Evolutionary conservation across 2,113 vertebrate genomes (phyloP).

Genomic region (Taurulus bubalis): DNA sequence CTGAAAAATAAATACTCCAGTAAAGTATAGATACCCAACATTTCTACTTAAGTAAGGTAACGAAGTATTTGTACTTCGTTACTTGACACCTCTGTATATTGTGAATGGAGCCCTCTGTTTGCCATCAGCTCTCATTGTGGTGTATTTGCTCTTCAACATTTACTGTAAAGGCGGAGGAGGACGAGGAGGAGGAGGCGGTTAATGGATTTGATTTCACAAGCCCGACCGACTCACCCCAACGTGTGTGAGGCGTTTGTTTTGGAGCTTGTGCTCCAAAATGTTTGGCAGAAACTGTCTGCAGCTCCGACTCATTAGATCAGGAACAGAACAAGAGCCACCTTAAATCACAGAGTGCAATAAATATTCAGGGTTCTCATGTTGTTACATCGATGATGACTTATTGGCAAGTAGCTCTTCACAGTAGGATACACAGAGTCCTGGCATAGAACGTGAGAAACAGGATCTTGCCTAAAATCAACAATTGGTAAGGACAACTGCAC

Average conservation of each 20-base stretch:
- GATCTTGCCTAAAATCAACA: conserved; percentile 10
- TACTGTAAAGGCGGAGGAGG: conserved; percentile 30
- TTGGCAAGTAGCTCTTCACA: conserved; percentile 38
- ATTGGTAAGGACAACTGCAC: conserved; percentile 12
- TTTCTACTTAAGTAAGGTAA: no score
- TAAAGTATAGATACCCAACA: no score
- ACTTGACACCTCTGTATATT: no score
- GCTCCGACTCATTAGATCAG: conserved; percentile 59
- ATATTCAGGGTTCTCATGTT: conserved; percentile 44
- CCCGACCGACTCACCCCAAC: conserved; percentile 29
- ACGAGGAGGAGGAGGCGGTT: conserved; percentile 44
- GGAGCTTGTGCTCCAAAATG: conserved; percentile 24
- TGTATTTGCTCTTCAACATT: conserved; percentile 30
- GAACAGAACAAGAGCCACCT: conserved; percentile 40
- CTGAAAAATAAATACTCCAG: no score
- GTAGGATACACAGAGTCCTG: conserved; percentile 39
- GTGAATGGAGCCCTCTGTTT: conserved; percentile 36
- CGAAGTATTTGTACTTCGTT: no score
- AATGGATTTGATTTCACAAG: conserved; percentile 66
- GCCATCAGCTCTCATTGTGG: conserved; percentile 19
- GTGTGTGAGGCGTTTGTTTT: conserved; percentile 55
- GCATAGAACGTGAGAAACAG: conserved; percentile 34
- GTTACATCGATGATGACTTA: conserved; percentile 37
- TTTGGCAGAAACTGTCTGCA: conserved; percentile 53
- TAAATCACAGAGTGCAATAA: conserved; percentile 51